Percentiles rank a stretch among this genome's conserved stretches.
These are phyloP conservation scores for Gorsachius goisagi DNA, from an alignment of 2,113 vertebrate genomes.

Conservation along the genomic window DNA sequence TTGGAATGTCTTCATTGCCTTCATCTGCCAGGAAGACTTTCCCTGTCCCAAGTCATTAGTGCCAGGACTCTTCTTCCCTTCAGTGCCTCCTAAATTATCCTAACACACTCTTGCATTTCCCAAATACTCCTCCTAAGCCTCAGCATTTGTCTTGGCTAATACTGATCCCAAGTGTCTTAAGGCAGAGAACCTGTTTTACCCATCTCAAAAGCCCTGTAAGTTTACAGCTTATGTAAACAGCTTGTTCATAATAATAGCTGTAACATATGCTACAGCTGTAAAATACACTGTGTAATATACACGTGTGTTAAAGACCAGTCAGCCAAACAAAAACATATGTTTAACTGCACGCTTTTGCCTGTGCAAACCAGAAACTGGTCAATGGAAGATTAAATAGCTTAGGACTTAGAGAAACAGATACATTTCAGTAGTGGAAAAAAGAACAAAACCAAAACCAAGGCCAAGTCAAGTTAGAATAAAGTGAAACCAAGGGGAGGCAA, in stretches of 20 bases:
- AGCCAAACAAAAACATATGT: not conserved
- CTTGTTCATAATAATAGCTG: not conserved
- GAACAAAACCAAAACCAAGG: not conserved
- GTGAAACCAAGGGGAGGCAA: not conserved
- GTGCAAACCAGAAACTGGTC: not conserved
- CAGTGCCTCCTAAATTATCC: not conserved
- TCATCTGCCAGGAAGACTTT: not conserved
- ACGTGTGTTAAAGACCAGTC: not conserved
- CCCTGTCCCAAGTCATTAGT: not conserved
- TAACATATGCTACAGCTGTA: not conserved
- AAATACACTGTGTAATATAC: not conserved
- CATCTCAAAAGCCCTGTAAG: constrained; percentile 80
- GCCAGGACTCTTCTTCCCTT: not conserved
- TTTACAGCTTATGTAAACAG: not conserved
- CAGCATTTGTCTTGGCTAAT: not conserved
- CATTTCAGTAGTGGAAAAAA: not conserved
- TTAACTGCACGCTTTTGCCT: not conserved
- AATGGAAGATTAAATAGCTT: not conserved
- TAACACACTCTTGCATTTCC: not conserved
- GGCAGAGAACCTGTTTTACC: not conserved
- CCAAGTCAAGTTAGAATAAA: not conserved
- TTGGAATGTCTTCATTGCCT: not conserved
- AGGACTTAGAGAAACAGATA: not conserved
- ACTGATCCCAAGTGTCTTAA: not conserved
- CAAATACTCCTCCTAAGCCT: not conserved